Evolutionary conservation across 2,797 vertebrate genomes (phyloP).

Genomic region (Macropodus opercularis): DNA sequence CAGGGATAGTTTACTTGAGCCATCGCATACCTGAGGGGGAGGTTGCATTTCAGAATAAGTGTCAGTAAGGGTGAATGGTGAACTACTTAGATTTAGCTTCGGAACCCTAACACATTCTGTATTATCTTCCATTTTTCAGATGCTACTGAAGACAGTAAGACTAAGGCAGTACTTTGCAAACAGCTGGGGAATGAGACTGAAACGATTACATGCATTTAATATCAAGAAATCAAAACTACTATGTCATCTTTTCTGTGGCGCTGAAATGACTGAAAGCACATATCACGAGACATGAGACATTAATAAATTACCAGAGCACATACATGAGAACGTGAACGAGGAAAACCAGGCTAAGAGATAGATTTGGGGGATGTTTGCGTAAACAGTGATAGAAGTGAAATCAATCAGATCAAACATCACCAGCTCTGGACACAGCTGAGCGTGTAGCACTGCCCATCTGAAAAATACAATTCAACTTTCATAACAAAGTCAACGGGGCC

Average conservation of each 20-base stretch:
- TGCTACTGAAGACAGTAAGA: not conserved
- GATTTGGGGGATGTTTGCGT: conserved; percentile 10
- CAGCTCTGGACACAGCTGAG: conserved; percentile 34
- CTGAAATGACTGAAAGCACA: not conserved
- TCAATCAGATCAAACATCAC: conserved; percentile 48
- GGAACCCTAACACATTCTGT: conserved; percentile 9
- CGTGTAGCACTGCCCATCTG: conserved; percentile 17
- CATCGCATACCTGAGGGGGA: conserved; percentile 14
- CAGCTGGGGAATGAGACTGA: no score
- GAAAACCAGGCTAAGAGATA: not conserved
- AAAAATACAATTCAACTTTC: conserved; percentile 35
- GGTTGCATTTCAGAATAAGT: conserved; percentile 63
- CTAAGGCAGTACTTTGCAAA: not conserved
- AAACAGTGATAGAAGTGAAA: conserved; percentile 39
- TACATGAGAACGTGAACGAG: not conserved
- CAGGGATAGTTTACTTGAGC: conserved; percentile 72
- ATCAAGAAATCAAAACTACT: not conserved
- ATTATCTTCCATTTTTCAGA: conserved; percentile 3
- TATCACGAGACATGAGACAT: not conserved
- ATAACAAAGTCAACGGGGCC: conserved; percentile 19
- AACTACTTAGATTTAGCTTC: conserved; percentile 46
- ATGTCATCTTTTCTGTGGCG: not conserved
- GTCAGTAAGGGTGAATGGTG: conserved; percentile 38
- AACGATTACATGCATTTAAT: no score
- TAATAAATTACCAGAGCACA: not conserved